A percentile compares a stretch with the other conserved stretches of the same genome.
These are phyloP conservation scores for Notospermus geniculatus DNA, from an alignment of 1,140 invertebrate genomes.

Conservation along the genomic window DNA sequence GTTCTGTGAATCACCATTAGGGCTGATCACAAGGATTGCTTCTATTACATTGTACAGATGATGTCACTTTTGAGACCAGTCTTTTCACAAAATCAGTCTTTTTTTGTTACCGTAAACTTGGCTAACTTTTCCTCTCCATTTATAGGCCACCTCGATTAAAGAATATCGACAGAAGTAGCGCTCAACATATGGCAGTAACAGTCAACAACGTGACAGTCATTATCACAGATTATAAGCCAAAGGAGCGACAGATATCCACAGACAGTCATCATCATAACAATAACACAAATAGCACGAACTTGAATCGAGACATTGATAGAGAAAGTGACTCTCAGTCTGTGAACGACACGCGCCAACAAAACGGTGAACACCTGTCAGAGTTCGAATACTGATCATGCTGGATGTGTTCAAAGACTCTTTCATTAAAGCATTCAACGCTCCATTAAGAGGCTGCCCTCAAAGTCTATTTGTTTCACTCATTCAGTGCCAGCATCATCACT, in stretches of 20 bases:
- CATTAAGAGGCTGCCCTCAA: no score
- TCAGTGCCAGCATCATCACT: no score
- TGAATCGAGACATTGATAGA: constrained; percentile 20
- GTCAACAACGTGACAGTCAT: constrained; percentile 95
- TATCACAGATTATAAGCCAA: constrained; percentile 94
- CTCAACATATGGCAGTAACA: constrained; percentile 87
- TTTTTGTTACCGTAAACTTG: no score
- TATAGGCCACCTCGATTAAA: constrained; percentile 71
- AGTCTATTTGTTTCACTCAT: no score
- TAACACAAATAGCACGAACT: constrained; percentile 13
- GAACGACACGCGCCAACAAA: constrained; percentile 18
- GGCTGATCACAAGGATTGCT: no score
- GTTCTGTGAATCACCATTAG: no score
- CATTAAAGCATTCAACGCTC: no score
- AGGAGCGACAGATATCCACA: constrained; percentile 53
- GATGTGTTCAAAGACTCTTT: no score
- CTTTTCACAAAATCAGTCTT: no score
- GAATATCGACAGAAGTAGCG: constrained; percentile 84
- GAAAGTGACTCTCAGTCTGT: constrained; percentile 15
- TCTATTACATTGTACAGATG: no score
- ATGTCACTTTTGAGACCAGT: no score
- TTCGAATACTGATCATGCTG: no score
- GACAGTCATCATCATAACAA: constrained; percentile 30
- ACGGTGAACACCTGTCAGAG: background rate
- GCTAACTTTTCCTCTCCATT: constrained; percentile 11